These are phyloP conservation scores for Microplitis manilae DNA, from an alignment of 2,888 invertebrate genomes.

Conservation along the genomic window DNA sequence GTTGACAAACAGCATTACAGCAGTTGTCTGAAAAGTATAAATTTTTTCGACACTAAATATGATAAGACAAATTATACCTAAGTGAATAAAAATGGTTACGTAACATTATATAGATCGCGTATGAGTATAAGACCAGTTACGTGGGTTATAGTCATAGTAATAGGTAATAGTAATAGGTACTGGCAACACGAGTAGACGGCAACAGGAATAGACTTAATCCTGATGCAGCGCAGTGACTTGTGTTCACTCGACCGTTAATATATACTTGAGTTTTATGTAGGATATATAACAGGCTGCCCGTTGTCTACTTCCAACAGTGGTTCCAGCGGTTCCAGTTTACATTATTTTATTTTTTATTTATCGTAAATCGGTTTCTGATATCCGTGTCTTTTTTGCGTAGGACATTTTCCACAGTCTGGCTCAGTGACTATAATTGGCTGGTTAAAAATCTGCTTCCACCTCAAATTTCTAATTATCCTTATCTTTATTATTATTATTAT, in stretches of 20 bases:
- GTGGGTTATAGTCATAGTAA: constrained; percentile 51
- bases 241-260: not conserved
- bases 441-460: not conserved
- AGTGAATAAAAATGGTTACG: constrained; percentile 52
- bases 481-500: not conserved
- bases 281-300: not conserved
- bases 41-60: constrained; percentile 4
- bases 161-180: constrained; percentile 50
- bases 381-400: too few species aligned
- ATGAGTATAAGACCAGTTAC: constrained; percentile 52
- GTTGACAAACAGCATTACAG: not conserved
- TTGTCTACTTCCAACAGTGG: not conserved
- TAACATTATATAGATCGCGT: constrained; percentile 54
- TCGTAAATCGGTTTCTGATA: too few species aligned
- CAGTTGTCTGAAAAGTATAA: constrained; percentile 3
- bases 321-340: not conserved
- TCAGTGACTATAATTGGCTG: not conserved
- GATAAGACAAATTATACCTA: constrained; percentile 11
- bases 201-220: not conserved
- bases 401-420: too few species aligned
- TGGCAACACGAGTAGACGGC: not conserved
- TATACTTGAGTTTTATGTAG: not conserved
- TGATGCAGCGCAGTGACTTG: not conserved
- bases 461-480: not conserved
- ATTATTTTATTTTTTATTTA: not conserved